Evolutionary conservation across 2,888 invertebrate species (phyloP).

Genomic region (Anoncus sp.): DNA sequence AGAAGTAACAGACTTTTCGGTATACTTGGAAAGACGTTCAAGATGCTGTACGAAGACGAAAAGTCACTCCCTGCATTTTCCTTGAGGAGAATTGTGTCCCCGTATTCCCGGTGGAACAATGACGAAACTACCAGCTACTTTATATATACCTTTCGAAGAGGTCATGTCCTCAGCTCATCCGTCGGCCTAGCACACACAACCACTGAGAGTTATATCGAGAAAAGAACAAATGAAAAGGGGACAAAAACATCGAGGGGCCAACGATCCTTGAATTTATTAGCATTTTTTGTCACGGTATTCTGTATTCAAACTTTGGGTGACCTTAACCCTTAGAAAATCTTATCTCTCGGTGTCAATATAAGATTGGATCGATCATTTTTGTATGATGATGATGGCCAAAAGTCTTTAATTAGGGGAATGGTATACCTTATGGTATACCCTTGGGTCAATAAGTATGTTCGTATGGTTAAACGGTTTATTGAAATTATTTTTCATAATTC

Average conservation of each 20-base stretch:
- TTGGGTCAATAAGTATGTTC: no score
- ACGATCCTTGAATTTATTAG: constrained; percentile 17
- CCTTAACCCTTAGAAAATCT: not conserved
- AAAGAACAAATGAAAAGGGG: constrained; percentile 2
- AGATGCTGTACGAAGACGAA: constrained; percentile 7
- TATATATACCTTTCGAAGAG: constrained; percentile 66
- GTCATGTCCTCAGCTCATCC: constrained; percentile 39
- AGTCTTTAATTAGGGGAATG: not conserved
- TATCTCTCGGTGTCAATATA: not conserved
- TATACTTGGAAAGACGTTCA: constrained; percentile 20
- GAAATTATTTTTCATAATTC: no score
- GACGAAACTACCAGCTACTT: constrained; percentile 71
- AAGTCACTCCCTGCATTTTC: constrained; percentile 13
- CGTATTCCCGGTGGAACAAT: constrained; percentile 78
- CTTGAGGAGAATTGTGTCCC: constrained; percentile 37
- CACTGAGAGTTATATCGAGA: constrained; percentile 38
- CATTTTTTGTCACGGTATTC: not conserved
- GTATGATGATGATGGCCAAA: not conserved
- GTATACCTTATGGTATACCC: no score
- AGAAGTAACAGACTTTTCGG: constrained; percentile 24
- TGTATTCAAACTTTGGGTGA: not conserved
- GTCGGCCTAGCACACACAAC: constrained; percentile 31
- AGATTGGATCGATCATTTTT: not conserved
- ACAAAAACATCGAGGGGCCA: not conserved
- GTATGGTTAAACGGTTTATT: no score